A percentile compares a stretch with the other conserved stretches of the same genome.
phyloP scores from a whole-genome alignment of 2,113 vertebrate genomes.

The Dasyurus viverrinus region DNA sequence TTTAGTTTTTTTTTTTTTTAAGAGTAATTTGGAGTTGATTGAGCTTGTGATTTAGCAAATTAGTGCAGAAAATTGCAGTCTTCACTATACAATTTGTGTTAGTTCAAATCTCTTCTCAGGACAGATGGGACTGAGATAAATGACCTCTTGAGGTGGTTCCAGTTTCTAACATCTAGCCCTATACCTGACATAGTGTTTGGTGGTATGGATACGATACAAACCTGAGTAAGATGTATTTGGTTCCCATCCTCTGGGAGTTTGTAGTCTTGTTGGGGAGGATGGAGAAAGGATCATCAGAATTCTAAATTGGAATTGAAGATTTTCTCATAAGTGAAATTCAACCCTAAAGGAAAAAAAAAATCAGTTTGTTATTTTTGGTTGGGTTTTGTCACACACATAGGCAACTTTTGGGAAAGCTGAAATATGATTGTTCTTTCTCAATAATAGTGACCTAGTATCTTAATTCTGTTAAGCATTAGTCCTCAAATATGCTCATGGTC shows the following conservation, averaged over 20 bases:
- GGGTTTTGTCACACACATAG: background rate
- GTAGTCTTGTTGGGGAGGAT: background rate
- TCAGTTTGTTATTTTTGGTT: background rate
- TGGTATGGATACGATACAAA: background rate
- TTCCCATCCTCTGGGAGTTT: background rate
- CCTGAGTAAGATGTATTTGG: background rate
- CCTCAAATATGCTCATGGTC: background rate
- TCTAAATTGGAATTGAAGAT: background rate
- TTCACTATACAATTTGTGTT: background rate
- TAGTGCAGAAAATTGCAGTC: background rate
- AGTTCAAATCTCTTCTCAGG: background rate
- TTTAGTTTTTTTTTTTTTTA: background rate
- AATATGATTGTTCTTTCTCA: background rate
- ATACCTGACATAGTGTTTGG: background rate
- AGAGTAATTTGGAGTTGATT: background rate
- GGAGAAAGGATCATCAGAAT: background rate
- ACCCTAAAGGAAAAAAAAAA: background rate
- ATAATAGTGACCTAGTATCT: background rate
- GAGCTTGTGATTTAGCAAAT: background rate
- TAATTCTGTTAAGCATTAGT: background rate
- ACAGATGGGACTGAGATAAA: background rate
- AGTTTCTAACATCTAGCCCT: background rate
- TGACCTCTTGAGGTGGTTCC: background rate
- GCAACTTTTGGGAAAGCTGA: background rate
- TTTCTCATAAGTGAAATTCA: background rate